Base-by-base conservation (phyloP, 2,797 vertebrate species). In the Columba guinea region DNA sequence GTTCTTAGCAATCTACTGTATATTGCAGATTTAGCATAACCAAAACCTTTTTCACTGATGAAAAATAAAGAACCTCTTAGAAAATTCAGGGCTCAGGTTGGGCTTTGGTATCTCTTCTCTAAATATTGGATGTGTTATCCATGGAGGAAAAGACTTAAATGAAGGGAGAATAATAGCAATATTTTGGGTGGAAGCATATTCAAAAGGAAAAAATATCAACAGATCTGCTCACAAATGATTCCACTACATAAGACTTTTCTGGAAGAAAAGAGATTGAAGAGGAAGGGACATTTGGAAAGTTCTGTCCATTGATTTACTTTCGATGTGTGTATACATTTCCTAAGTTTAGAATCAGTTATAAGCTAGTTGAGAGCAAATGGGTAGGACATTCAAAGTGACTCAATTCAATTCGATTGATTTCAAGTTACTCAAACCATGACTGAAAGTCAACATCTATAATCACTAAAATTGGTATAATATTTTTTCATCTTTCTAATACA, bases 271-370 rank as follows among this genome's bases (percentile, higher is more conserved):
- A 0, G 0, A 2, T 82, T 41, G 24, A 84, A 78, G n/a, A 37
- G 7, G 5, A 76, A 69, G 23, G 26, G 24, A 14, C 17, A 41
- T 69, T 58, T 60, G 28, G 37, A 55, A 94, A 74, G 6, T 65
- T 69, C 27, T 58, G 5, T 79, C 18, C 73, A 84, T 3, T 34
- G 8, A 13, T 35, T 80, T 6, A 17, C 37, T 77, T 89, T 22
- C 51, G 4, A 39, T 34, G 6, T 27, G 2, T 73, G 5, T 27
- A 11, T 28, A 32, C 0, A 1, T 49, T 84, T 76, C 34, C 1
- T 1, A 83, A 55, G 8, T 49, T 23, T 58, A 86, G 30, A 9
- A 13, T 62, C 21, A 19, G 9, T 71, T 62, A 34, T 22, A 4
- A 51, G 13, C 11, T 58, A 37, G 9, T 32, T 74, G 56, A 74